Evolutionary conservation across 2,797 vertebrate genomes (phyloP).

Genomic region (Lindbergichthys nudifrons): DNA sequence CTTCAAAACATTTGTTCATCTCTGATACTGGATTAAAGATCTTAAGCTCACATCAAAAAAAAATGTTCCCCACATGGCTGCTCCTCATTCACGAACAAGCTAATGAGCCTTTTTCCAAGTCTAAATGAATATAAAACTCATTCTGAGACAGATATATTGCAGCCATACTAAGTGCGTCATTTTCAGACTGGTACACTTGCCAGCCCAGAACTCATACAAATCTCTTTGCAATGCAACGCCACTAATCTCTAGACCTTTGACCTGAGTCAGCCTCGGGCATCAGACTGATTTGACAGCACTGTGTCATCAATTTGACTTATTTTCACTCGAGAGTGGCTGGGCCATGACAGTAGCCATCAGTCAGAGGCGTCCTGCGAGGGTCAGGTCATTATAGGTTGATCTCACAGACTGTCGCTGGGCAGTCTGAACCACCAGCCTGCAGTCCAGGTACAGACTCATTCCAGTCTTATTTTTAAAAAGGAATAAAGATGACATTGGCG

Average conservation of each 20-base stretch:
- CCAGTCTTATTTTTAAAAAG: background rate
- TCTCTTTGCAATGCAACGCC: slow-evolving; percentile 7
- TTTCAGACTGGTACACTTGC: slow-evolving; percentile 12
- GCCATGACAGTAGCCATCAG: slow-evolving; percentile 45
- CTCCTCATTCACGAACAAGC: slow-evolving; percentile 6
- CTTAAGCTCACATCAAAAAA: background rate
- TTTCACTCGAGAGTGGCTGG: slow-evolving; percentile 36
- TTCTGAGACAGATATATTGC: background rate
- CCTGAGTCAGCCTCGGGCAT: background rate
- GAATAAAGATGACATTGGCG: slow-evolving; percentile 21
- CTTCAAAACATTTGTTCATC: background rate
- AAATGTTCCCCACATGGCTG: background rate
- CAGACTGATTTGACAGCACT: slow-evolving; percentile 24
- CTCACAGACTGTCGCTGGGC: slow-evolving; percentile 43
- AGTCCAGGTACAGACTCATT: background rate
- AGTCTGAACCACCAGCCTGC: slow-evolving; percentile 27
- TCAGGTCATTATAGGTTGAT: slow-evolving; percentile 28
- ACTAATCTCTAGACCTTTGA: slow-evolving; percentile 41
- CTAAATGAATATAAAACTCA: too few relatives aligned
- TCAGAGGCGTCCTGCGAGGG: slow-evolving; percentile 34
- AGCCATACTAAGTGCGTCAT: background rate
- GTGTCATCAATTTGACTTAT: slow-evolving; percentile 36
- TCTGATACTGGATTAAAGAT: background rate
- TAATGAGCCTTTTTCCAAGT: background rate
- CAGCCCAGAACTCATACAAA: slow-evolving; percentile 20